phyloP scores from a whole-genome alignment of 1,140 invertebrate species.

The Calycopis cecrops region DNA sequence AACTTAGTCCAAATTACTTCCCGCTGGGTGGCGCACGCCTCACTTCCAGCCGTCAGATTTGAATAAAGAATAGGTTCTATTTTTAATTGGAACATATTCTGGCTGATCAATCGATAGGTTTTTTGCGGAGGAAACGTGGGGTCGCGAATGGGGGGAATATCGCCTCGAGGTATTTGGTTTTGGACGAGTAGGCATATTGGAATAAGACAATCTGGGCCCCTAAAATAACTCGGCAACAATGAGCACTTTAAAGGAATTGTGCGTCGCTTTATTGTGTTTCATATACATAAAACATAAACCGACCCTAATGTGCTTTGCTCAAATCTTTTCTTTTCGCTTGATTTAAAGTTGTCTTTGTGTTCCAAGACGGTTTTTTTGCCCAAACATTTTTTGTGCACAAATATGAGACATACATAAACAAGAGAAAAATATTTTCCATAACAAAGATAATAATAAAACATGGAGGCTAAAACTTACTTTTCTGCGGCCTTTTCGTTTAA shows the following conservation, averaged over 20 bases:
- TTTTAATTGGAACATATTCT: conserved; percentile 70
- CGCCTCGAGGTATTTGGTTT: conserved; percentile 55
- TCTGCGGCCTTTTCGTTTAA: too few relatives aligned
- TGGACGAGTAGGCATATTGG: conserved; percentile 49
- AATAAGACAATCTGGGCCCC: conserved; percentile 53
- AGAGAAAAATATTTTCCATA: too few relatives aligned
- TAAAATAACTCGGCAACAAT: conserved; percentile 49
- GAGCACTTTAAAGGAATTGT: conserved; percentile 24
- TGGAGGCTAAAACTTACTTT: too few relatives aligned
- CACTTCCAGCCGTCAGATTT: conserved; percentile 36
- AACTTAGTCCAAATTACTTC: conserved; percentile 24
- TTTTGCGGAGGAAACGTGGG: conserved; percentile 34
- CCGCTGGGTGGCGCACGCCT: conserved; percentile 34
- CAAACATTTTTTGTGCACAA: too few relatives aligned
- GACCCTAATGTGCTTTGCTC: background rate
- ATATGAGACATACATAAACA: too few relatives aligned
- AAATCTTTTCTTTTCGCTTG: conserved; percentile 8
- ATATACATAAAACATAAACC: conserved; percentile 8
- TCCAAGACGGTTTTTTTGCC: too few relatives aligned
- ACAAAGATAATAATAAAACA: too few relatives aligned
- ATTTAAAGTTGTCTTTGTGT: too few relatives aligned
- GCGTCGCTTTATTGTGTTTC: background rate
- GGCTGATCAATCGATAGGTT: conserved; percentile 45
- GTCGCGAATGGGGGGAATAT: conserved; percentile 29
- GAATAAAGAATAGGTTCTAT: conserved; percentile 29